A percentile compares a stretch with the other conserved stretches of the same genome.
Evolutionary conservation across 2,888 invertebrate species (phyloP).

Genomic region (Xestia rhomboidea): DNA sequence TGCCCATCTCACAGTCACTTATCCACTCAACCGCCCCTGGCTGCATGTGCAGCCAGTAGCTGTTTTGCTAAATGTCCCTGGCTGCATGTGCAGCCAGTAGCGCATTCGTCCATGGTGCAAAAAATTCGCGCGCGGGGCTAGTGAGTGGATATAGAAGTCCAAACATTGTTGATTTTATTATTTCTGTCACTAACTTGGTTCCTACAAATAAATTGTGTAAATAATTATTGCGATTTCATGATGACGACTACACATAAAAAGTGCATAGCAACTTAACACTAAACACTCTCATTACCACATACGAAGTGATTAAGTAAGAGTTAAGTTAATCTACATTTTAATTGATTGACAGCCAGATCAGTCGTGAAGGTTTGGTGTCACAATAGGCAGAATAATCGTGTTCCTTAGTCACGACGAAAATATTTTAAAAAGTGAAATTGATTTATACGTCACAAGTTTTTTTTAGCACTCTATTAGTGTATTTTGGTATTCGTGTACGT

Average conservation of each 20-base stretch:
- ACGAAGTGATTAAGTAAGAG: slow-evolving; percentile 22
- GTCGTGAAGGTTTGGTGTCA: slow-evolving; percentile 26
- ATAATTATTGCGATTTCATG: not conserved
- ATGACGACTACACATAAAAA: not conserved
- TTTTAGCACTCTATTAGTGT: slow-evolving; percentile 30
- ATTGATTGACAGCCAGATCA: slow-evolving; percentile 13
- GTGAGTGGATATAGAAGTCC: no score
- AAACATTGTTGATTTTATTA: not conserved
- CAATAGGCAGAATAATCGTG: slow-evolving; percentile 51
- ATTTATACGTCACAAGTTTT: slow-evolving; percentile 48
- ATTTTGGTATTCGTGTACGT: slow-evolving; percentile 23
- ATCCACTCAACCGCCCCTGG: no score
- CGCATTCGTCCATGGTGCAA: no score
- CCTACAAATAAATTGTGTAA: not conserved
- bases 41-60: no score
- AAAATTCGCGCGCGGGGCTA: no score
- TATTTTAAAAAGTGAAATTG: slow-evolving; percentile 67
- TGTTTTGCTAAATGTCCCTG: no score
- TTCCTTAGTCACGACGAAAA: slow-evolving; percentile 60
- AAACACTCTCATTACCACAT: slow-evolving; percentile 17
- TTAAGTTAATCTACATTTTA: slow-evolving; percentile 23
- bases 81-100: no score
- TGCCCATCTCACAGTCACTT: not conserved
- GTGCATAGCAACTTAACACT: not conserved
- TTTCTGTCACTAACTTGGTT: not conserved